Base-by-base conservation (phyloP, 2,797 vertebrate genomes). In the Anguilla marmorata region DNA sequence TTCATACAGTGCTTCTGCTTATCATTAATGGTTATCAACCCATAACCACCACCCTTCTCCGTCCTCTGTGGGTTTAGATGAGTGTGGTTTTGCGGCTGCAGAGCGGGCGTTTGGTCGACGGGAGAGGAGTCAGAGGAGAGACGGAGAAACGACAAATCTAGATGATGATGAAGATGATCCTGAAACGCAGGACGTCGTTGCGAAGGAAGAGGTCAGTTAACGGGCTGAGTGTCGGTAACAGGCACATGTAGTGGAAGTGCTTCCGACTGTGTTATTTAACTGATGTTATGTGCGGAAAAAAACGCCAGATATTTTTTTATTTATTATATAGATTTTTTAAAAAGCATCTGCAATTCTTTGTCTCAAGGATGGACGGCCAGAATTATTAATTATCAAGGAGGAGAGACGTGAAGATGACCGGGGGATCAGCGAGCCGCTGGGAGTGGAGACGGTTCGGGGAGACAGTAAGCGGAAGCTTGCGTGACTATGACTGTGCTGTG, bases 341-440 rank as follows among this genome's bases (percentile, higher is more conserved):
- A 56, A 60, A 33, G 19, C 27, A 3, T 85, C 41, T 37, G 24
- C 52, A 0, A 30, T 56, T 58, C 54, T 60, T 16, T 56, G 5
- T 37, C 27, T 85, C 11, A 33, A 27, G 50, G 72, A 88, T 6
- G 84, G n/a, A 5, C 27, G 27, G 30, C 24, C 83, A 19, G 87
- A 76, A 69, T 33, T 52, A 30, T n/a, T 69, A 5, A 33, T 85
- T n/a, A 79, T 88, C 50, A 88, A 88, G 41, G 84, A 88, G 69
- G 87, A 88, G 87, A 76, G 48, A 72, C 84, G 11, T 48, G 87
- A 85, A 60, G 87, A 88, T 41, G 66, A 85, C 30, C 83, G 37
- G 56, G 24, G 33, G 56, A 48, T 16, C 21, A 24, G 6, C 6
- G 63, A 33, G 24, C 63, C 48, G 24, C 66, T 19, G 24, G 87